These are phyloP conservation scores for Rhinatrema bivittatum DNA, from an alignment of 2,797 vertebrate genomes.

Conservation along the genomic window DNA sequence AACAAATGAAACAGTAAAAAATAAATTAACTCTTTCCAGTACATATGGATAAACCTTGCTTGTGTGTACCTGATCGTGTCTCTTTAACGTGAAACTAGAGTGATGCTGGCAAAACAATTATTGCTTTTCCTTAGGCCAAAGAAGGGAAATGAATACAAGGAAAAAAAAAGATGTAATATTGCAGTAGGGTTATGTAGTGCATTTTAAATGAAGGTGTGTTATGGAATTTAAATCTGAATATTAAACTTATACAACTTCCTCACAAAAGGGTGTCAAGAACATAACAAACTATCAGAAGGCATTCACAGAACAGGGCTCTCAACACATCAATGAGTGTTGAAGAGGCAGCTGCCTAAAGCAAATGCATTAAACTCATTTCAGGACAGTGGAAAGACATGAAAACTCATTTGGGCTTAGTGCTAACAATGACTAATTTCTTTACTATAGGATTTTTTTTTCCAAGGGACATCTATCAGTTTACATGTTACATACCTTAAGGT, in stretches of 20 bases:
- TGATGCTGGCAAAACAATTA: too few species aligned
- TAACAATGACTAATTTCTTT: conserved; percentile 53
- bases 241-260: neutral
- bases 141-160: too few species aligned
- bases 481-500: conserved; percentile 4
- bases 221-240: too few species aligned
- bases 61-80: too few species aligned
- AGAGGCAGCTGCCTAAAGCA: conserved; percentile 50
- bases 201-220: too few species aligned
- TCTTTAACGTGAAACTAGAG: too few species aligned
- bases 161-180: too few species aligned
- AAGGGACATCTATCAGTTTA: conserved; percentile 30
- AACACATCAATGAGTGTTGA: conserved; percentile 37
- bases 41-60: too few species aligned
- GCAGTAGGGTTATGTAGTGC: too few species aligned
- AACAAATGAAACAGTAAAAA: too few species aligned
- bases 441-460: conserved; percentile 40
- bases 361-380: conserved; percentile 49
- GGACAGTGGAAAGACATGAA: conserved; percentile 39
- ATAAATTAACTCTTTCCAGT: too few species aligned
- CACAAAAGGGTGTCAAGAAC: conserved; percentile 9
- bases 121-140: too few species aligned
- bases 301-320: conserved; percentile 41
- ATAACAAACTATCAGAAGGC: conserved; percentile 22
- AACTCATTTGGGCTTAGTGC: conserved; percentile 32